These are phyloP conservation scores for Hipparchia sbordonii DNA, from an alignment of 2,888 invertebrate genomes.

Conservation along the genomic window DNA sequence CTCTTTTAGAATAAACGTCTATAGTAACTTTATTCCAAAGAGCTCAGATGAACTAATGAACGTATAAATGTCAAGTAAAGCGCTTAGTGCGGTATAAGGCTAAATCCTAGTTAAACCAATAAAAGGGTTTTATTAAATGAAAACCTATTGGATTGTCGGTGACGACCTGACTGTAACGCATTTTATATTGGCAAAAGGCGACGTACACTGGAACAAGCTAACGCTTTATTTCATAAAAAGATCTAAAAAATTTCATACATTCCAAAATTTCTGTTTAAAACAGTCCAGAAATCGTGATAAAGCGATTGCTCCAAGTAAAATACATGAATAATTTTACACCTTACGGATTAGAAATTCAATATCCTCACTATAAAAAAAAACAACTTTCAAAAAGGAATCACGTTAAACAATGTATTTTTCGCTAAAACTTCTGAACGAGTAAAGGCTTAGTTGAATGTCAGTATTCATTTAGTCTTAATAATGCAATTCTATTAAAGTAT, in stretches of 20 bases:
- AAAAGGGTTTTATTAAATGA: constrained; percentile 79
- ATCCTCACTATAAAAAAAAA: not conserved
- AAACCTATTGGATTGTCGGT: constrained; percentile 77
- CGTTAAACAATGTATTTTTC: not conserved
- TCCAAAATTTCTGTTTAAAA: not conserved
- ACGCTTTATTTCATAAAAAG: constrained; percentile 31
- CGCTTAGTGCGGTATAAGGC: constrained; percentile 46
- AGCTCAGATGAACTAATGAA: constrained; percentile 37
- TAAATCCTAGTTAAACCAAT: constrained; percentile 80
- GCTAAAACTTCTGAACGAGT: not conserved
- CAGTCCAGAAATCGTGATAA: not conserved
- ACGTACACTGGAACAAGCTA: constrained; percentile 49
- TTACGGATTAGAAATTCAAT: not conserved
- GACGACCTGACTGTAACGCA: constrained; percentile 58
- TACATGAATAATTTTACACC: not conserved
- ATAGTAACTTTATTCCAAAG: constrained; percentile 31
- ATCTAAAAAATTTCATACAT: not conserved
- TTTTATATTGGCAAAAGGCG: constrained; percentile 55
- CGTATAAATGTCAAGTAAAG: constrained; percentile 43
- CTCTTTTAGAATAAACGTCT: constrained; percentile 23
- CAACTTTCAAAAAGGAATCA: not conserved
- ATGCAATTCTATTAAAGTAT: constrained; percentile 4
- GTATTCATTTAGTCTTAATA: not conserved
- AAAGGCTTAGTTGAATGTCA: not conserved
- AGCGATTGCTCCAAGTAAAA: not conserved